phyloP scores from a whole-genome alignment of 2,113 vertebrate genomes.

The Atherinomorus stipes region DNA sequence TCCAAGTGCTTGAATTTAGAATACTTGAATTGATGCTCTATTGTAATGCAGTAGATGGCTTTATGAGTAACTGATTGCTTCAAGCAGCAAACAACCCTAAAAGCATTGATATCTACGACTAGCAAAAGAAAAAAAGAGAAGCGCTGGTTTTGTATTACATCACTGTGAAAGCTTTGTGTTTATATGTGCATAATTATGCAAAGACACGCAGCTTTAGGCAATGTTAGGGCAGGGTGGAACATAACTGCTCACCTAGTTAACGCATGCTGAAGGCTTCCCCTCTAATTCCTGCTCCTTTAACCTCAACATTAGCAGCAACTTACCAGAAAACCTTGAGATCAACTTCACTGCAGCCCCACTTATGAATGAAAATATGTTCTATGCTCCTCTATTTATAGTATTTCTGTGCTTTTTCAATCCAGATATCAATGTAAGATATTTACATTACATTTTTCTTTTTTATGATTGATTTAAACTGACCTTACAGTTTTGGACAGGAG shows the following conservation, averaged over 20 bases:
- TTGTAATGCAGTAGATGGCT: no score
- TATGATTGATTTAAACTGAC: not conserved
- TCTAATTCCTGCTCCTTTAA: constrained; percentile 71
- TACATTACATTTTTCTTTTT: not conserved
- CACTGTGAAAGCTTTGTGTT: not conserved
- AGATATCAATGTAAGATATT: not conserved
- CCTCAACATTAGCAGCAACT: constrained; percentile 39
- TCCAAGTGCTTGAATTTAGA: no score
- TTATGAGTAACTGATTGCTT: no score
- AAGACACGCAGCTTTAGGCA: constrained; percentile 38
- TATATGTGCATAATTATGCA: not conserved
- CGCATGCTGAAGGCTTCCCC: constrained; percentile 54
- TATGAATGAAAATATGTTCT: not conserved
- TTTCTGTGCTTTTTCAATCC: not conserved
- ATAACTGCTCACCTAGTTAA: constrained; percentile 66
- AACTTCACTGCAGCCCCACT: not conserved
- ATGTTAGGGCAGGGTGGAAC: constrained; percentile 42
- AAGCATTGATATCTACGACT: not conserved
- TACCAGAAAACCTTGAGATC: constrained; percentile 12
- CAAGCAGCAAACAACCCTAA: not conserved
- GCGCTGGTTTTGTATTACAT: not conserved
- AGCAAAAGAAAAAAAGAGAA: not conserved
- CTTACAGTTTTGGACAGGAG: not conserved
- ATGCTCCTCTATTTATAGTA: constrained; percentile 4
- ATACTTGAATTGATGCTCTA: no score